Base-by-base conservation (phyloP, 2,113 vertebrate genomes). In the Anser cygnoides region DNA sequence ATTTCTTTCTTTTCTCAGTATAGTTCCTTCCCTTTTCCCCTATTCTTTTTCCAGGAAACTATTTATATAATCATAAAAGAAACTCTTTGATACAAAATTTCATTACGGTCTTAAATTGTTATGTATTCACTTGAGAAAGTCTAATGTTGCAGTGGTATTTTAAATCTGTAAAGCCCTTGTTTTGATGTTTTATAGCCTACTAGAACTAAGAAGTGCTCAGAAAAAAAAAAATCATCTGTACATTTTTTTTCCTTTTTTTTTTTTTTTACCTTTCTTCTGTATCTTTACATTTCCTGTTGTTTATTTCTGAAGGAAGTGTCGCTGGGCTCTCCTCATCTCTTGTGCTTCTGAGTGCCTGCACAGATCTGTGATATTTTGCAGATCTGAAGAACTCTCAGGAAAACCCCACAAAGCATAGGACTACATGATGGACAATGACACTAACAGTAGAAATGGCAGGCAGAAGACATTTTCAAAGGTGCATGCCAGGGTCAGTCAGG, bases 191-290 rank as follows among this genome's bases (percentile, higher is more conserved):
- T 70, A 50, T 17, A 9, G 3, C 12, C 58, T 52, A 15, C 49
- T 70, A 70, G 21, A 67, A 43, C 12, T 7, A 44, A 50, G 25
- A 84, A 20, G 3, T 35, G 10, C 29, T 71, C 12, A 61, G 35
- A 31, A 80, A 50, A 88, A 11, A 11, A 4, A 50, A 52, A 26
- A 31, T 15, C 0, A 81, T n/a, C 21, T 59, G 7, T 22, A 11
- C 1, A 28, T 35, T 20, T 61, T 44, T 29, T 39, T 39, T 39
- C 10, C 39, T 3, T 31, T 21, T 8, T 50, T 57, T 67, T 67
- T 44, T 33, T 3, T 23, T 33, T 8, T 29, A 4, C 2, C 11
- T 6, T 50, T 2, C 6, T 52, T 66, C 18, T 66, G 0, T 41
- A 29, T 33, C 39, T 83, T 89, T 61, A 37, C 3, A 25, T 72